Percentiles rank a stretch among this genome's conserved stretches.
phyloP scores from a whole-genome alignment of 2,888 invertebrate genomes.

The Frankliniella intonsa region DNA sequence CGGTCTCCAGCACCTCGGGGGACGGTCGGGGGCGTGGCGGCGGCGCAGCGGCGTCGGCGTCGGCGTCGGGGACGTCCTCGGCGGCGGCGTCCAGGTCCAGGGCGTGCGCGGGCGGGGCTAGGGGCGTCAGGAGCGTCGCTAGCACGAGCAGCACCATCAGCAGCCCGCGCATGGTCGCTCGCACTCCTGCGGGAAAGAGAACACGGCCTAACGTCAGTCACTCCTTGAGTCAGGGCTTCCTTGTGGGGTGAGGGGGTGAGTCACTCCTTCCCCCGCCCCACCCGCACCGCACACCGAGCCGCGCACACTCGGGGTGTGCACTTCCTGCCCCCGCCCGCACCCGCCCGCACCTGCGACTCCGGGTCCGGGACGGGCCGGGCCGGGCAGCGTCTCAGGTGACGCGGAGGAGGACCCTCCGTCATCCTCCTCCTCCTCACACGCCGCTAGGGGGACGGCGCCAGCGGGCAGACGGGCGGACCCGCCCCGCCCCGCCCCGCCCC shows the following conservation, averaged over 20 bases:
- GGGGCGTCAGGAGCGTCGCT: conserved; percentile 40
- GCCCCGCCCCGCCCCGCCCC: no score
- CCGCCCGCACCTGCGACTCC: not conserved
- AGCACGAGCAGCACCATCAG: conserved; percentile 44
- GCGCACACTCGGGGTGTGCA: not conserved
- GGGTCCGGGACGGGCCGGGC: not conserved
- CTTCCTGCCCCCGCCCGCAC: not conserved
- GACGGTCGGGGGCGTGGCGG: conserved; percentile 32
- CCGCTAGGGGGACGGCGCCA: not conserved
- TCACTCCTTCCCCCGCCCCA: not conserved
- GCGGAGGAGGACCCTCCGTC: not conserved
- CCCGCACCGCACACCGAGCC: no score
- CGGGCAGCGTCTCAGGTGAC: not conserved
- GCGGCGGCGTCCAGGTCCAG: conserved; percentile 37
- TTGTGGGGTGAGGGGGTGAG: not conserved
- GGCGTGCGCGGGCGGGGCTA: conserved; percentile 46
- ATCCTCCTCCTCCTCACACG: not conserved
- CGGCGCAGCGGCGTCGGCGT: not conserved
- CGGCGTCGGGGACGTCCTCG: conserved; percentile 30
- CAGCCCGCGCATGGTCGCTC: conserved; percentile 46
- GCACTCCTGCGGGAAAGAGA: conserved; percentile 43
- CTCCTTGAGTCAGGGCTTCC: not conserved
- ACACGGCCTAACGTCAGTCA: conserved; percentile 7
- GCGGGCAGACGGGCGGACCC: not conserved
- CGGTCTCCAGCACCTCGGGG: conserved; percentile 45